Evolutionary conservation across 2,113 vertebrate genomes (phyloP), one percentile per base, ranked within the genome.

Genomic region (Azemiops feae): DNA sequence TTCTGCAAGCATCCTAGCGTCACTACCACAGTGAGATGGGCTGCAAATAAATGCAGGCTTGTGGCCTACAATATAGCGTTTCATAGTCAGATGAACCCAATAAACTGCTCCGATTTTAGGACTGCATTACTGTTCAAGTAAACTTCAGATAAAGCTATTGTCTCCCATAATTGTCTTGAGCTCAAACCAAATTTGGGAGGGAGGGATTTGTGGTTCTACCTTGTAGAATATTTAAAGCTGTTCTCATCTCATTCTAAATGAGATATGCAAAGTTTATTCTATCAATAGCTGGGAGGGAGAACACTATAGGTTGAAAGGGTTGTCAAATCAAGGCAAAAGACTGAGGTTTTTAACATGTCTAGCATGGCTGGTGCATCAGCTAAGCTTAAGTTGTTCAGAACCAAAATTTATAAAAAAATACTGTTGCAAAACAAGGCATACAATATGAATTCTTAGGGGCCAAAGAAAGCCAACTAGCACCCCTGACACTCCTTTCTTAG

Each of bases 391-490:
- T 27, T 60, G 25, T 58, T 58, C 57, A 58, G 57, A 25, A 60
- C 8, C 58, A 60, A 25, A 54, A 69, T 88, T 81, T 85, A 4
- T 58, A 86, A 86, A 58, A 34, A 34, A 52, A 12, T 54, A 81
- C 7, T 18, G 12, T 52, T 45, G 14, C n/a, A 27, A 89, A 92
- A 92, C 5, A 25, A 43, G 54, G n/a, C 89, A 92, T 74, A 57
- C 5, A 39, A 39, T 60, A 95, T 95, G 90, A 96, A 96, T 96
- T 96, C 94, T 96, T 95, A 96, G 96, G 95, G 85, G 25, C 30
- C 47, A 93, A 88, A 74, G 34, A 87, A 94, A 69, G n/a, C 58
- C 94, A 88, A 85, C 94, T 94, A 85, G 20, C 93, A 94, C 92
- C 92, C 0, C 12, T 52, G 91, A 94, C 92, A 95, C 58, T 93